Evolutionary conservation across 2,113 vertebrate genomes (phyloP).

Genomic region (Percopsis transmontana): DNA sequence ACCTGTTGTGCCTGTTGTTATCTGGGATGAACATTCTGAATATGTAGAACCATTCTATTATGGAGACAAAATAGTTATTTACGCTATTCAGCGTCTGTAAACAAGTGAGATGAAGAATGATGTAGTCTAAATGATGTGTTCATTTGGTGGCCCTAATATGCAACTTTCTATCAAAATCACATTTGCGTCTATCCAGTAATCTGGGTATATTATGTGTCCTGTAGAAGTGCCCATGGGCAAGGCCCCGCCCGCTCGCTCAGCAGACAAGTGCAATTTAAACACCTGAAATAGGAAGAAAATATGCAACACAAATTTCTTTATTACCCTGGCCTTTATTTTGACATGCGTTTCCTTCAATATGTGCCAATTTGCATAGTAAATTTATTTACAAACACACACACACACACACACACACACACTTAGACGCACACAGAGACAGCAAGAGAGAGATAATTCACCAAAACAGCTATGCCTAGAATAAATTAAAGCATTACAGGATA

Average conservation of each 20-base stretch:
- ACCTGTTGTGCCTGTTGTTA: too few species aligned
- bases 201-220: not conserved
- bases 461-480: constrained; percentile 54
- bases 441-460: not conserved
- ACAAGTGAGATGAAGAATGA: constrained; percentile 59
- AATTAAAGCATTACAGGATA: constrained; percentile 66
- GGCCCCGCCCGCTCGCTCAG: not conserved
- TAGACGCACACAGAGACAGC: too few species aligned
- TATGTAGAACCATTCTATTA: constrained; percentile 53
- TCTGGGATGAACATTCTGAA: constrained; percentile 51
- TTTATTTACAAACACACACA: constrained; percentile 26
- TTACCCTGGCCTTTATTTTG: constrained; percentile 14
- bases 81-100: constrained; percentile 49
- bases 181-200: constrained; percentile 9
- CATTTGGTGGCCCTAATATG: not conserved
- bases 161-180: constrained; percentile 4
- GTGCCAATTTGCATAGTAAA: constrained; percentile 33
- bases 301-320: constrained; percentile 5
- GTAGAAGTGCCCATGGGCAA: constrained; percentile 2
- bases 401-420: too few species aligned
- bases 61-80: constrained; percentile 49
- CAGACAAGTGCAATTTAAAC: not conserved
- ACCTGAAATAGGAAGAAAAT: too few species aligned
- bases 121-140: constrained; percentile 52
- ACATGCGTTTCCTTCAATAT: constrained; percentile 23